Conservation (phyloP, 2,888 invertebrate genomes). For the Phengaris alcon region DNA sequence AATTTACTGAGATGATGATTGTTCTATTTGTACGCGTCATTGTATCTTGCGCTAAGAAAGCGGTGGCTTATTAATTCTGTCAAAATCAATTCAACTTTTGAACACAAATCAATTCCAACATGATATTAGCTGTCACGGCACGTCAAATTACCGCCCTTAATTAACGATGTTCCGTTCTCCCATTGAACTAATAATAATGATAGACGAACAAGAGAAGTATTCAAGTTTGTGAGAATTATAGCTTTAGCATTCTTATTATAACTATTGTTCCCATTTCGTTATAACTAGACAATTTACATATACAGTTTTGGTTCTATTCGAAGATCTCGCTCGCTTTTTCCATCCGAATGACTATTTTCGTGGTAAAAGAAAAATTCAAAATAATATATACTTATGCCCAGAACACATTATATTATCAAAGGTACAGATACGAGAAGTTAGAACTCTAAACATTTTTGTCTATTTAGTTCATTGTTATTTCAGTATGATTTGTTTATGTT, state of each 20-base stretch:
- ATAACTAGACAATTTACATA: background rate
- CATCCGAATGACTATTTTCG: no score
- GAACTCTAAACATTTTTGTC: no score
- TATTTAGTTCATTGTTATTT: no score
- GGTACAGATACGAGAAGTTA: no score
- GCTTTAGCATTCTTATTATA: conserved; percentile 29
- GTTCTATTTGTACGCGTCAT: conserved; percentile 32
- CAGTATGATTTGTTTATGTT: no score
- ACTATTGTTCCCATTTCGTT: background rate
- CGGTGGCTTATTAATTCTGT: conserved; percentile 77
- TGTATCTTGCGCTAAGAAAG: conserved; percentile 45
- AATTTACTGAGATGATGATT: no score
- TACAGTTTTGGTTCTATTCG: no score
- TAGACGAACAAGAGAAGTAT: conserved; percentile 41
- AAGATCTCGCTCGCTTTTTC: no score
- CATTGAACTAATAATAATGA: conserved; percentile 49
- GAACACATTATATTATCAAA: no score
- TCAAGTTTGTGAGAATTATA: conserved; percentile 34
- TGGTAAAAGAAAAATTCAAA: no score
- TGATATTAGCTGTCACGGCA: conserved; percentile 73
- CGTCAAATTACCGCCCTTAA: conserved; percentile 73
- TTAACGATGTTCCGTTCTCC: conserved; percentile 68
- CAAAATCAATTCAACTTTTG: conserved; percentile 75
- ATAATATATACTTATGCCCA: no score
- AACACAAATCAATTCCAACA: conserved; percentile 77